Percentiles rank a stretch among this genome's conserved stretches.
phyloP scores from a whole-genome alignment of 2,113 vertebrate genomes.

The Pluvianellus socialis region DNA sequence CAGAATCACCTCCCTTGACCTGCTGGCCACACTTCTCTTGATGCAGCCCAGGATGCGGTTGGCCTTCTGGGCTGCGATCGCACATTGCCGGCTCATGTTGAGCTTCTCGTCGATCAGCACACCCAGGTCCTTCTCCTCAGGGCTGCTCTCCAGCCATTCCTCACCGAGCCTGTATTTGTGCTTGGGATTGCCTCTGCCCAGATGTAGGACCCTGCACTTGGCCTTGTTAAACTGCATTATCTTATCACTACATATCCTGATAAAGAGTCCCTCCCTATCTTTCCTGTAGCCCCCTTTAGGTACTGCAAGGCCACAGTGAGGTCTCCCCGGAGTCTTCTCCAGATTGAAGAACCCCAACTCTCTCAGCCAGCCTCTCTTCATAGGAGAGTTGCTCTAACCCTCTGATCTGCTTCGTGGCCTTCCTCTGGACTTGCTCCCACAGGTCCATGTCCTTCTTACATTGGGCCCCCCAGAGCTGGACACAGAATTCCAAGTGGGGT shows the following conservation, averaged over 20 bases:
- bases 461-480: neutral
- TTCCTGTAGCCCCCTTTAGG: neutral
- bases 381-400: neutral
- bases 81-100: too few relatives aligned
- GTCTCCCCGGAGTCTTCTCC: neutral
- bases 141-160: too few relatives aligned
- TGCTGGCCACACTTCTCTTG: too few relatives aligned
- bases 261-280: neutral
- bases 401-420: neutral
- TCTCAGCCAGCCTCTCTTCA: neutral
- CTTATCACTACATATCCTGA: neutral
- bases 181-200: too few relatives aligned
- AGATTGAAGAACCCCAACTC: neutral
- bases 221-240: too few relatives aligned
- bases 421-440: neutral
- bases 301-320: neutral
- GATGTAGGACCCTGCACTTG: too few relatives aligned
- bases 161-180: too few relatives aligned
- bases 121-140: too few relatives aligned
- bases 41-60: too few relatives aligned
- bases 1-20: too few relatives aligned
- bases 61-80: too few relatives aligned
- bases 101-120: too few relatives aligned
- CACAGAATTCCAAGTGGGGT: neutral
- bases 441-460: neutral